These are phyloP conservation scores for Beris morrisii DNA, from an alignment of 2,888 invertebrate species.

Conservation along the genomic window DNA sequence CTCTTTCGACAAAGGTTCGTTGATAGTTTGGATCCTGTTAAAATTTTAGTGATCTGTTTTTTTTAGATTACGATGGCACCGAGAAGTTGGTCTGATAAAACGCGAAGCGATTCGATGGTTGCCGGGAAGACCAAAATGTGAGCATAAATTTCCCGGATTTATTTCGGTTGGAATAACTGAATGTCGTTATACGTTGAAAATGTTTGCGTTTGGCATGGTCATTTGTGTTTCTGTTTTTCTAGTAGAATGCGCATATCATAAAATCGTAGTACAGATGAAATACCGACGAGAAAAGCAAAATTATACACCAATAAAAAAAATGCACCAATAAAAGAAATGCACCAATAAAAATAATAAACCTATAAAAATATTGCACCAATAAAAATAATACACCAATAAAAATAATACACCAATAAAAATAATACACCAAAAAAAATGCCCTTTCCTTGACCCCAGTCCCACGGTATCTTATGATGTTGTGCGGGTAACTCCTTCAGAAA, in stretches of 20 bases:
- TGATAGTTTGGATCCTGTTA: conserved; percentile 2
- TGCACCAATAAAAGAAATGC: too few species aligned
- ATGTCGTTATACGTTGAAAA: conserved; percentile 59
- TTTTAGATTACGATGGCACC: conserved; percentile 62
- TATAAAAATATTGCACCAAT: too few species aligned
- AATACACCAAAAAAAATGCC: too few species aligned
- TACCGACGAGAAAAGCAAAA: too few species aligned
- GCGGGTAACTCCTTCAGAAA: too few species aligned
- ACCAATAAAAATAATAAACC: too few species aligned
- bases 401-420: too few species aligned
- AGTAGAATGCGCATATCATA: conserved; percentile 41
- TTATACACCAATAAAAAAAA: too few species aligned
- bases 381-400: too few species aligned
- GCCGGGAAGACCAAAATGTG: conserved; percentile 61
- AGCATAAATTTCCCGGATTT: conserved; percentile 57
- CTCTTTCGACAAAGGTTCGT: conserved; percentile 58
- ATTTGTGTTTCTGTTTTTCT: conserved; percentile 44
- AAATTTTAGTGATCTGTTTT: neutral
- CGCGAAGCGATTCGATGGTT: conserved; percentile 61
- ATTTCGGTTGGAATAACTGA: conserved; percentile 61
- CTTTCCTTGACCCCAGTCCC: too few species aligned
- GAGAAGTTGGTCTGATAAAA: conserved; percentile 61
- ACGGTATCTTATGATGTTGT: too few species aligned
- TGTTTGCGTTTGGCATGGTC: conserved; percentile 49
- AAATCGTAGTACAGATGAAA: neutral